These are phyloP conservation scores for Chorisops tibialis DNA, from an alignment of 2,888 invertebrate species.

Conservation along the genomic window DNA sequence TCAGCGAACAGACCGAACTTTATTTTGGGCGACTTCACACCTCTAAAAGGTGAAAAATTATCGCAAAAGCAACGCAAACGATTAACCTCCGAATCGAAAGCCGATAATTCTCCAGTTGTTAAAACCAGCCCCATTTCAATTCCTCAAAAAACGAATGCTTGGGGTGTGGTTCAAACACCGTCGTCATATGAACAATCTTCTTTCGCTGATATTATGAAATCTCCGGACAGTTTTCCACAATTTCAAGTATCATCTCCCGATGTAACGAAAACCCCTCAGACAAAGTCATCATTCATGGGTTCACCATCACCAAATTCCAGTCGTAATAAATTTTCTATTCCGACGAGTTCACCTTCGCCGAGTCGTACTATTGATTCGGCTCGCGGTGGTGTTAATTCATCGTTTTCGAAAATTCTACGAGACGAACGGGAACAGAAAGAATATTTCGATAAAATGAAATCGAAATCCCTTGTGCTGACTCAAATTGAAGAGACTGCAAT, in stretches of 20 bases:
- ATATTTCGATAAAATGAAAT: conserved; percentile 66
- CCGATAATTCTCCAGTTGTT: conserved; percentile 6
- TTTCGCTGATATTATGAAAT: conserved; percentile 47
- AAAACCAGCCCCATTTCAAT: conserved; percentile 37
- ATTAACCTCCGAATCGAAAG: conserved; percentile 50
- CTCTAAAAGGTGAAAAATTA: conserved; percentile 47
- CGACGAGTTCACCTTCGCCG: conserved; percentile 44
- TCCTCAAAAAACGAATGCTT: conserved; percentile 41
- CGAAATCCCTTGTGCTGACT: conserved; percentile 69
- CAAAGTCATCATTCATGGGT: too few relatives aligned
- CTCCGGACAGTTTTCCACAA: conserved; percentile 17
- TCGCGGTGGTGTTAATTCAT: conserved; percentile 43
- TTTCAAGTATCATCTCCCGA: neutral
- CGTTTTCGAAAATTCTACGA: conserved; percentile 61
- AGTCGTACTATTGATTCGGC: conserved; percentile 42
- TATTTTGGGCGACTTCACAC: conserved; percentile 44
- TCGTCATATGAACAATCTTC: conserved; percentile 39
- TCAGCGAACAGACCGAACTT: conserved; percentile 37
- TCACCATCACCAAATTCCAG: too few relatives aligned
- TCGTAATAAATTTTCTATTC: too few relatives aligned
- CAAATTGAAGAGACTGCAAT: conserved; percentile 89
- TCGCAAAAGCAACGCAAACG: conserved; percentile 61
- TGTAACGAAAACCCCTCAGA: neutral
- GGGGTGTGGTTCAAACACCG: conserved; percentile 38
- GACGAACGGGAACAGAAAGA: conserved; percentile 72